Evolutionary conservation across 2,888 invertebrate species (phyloP).

Genomic region (Ichneumoninae sp.): DNA sequence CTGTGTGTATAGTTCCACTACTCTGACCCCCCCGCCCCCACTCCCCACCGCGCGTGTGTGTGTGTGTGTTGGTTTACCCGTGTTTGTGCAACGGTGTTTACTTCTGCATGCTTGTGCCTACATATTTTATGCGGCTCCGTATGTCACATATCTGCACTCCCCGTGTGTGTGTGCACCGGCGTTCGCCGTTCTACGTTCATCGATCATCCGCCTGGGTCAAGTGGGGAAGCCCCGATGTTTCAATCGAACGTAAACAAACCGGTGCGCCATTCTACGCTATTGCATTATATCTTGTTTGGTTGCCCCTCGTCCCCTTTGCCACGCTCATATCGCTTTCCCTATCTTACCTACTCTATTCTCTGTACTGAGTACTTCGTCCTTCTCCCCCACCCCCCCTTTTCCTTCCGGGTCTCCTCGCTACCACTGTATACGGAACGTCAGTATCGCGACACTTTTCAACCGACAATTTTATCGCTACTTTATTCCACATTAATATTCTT

Average conservation of each 20-base stretch:
- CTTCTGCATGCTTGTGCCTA: neutral
- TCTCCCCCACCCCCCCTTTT: neutral
- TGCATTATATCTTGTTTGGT: conserved; percentile 48
- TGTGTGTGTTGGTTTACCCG: conserved; percentile 45
- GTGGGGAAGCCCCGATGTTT: conserved; percentile 52
- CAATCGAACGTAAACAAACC: conserved; percentile 59
- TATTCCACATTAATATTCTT: conserved; percentile 4
- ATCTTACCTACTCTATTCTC: neutral
- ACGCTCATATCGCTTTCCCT: neutral
- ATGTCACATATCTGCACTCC: conserved; percentile 1
- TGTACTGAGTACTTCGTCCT: neutral
- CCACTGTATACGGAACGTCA: neutral
- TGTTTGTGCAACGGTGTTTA: conserved; percentile 39
- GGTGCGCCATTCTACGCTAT: conserved; percentile 46
- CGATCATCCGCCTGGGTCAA: conserved; percentile 58
- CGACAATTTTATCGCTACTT: conserved; percentile 14
- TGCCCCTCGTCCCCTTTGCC: neutral
- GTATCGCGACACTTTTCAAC: neutral
- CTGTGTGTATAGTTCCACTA: conserved; percentile 19
- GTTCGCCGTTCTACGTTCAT: conserved; percentile 27
- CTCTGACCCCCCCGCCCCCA: too few species aligned
- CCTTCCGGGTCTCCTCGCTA: neutral
- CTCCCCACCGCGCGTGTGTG: too few species aligned
- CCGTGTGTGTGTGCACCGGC: neutral
- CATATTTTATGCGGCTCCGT: neutral